phyloP scores from a whole-genome alignment of 2,888 invertebrate species.

The Chrysolina haemoptera region DNA sequence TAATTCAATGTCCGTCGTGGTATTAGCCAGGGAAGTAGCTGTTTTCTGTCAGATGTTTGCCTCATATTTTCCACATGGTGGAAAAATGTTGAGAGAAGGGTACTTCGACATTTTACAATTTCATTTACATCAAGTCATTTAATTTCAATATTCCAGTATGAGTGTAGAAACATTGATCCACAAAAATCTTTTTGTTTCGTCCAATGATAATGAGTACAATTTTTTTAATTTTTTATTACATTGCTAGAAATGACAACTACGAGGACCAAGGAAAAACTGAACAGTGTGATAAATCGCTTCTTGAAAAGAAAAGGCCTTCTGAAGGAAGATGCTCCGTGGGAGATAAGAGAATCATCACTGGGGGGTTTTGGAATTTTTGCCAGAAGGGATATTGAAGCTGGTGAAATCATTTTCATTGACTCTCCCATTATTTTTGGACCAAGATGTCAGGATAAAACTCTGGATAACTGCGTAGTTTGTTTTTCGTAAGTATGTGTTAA shows the following conservation, averaged over 20 bases:
- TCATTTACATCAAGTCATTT: no score
- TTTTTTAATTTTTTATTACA: neutral
- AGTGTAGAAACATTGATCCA: no score
- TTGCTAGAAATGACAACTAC: slow-evolving; percentile 7
- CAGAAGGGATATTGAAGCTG: slow-evolving; percentile 75
- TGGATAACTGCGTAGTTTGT: slow-evolving; percentile 81
- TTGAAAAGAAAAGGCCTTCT: slow-evolving; percentile 48
- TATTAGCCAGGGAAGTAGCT: no score
- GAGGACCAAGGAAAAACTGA: slow-evolving; percentile 46
- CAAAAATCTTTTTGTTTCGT: neutral
- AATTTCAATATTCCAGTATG: no score
- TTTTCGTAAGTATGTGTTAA: slow-evolving; percentile 68
- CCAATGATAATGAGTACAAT: no score
- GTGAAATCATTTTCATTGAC: slow-evolving; percentile 82
- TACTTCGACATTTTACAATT: no score
- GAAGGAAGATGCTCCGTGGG: slow-evolving; percentile 72
- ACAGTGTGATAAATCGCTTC: slow-evolving; percentile 50
- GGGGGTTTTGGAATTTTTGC: slow-evolving; percentile 84
- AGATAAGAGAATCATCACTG: slow-evolving; percentile 74
- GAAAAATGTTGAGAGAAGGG: no score
- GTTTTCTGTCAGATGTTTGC: no score
- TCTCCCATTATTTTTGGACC: slow-evolving; percentile 81
- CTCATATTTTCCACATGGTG: no score
- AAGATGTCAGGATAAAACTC: slow-evolving; percentile 72
- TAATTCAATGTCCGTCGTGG: no score